Evolutionary conservation across 2,113 vertebrate species (phyloP).

Genomic region (Syrmaticus mikado): DNA sequence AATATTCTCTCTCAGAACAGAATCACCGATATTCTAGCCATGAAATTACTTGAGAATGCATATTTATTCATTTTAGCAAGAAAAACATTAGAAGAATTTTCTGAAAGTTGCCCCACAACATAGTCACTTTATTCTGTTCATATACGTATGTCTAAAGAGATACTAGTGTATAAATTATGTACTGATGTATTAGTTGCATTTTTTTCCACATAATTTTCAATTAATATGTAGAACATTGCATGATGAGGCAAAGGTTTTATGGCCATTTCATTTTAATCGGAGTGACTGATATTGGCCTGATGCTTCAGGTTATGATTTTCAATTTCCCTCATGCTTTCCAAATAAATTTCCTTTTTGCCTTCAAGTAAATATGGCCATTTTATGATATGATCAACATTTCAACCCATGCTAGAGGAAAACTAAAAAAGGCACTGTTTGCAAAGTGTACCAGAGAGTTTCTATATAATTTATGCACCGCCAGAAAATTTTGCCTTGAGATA

Average conservation of each 20-base stretch:
- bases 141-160: background rate
- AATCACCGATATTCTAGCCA: background rate
- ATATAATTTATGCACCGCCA: background rate
- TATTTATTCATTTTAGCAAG: slow-evolving; percentile 27
- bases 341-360: background rate
- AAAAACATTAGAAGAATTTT: background rate
- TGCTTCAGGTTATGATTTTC: background rate
- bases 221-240: background rate
- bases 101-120: background rate
- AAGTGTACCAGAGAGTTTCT: background rate
- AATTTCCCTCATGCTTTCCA: background rate
- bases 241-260: background rate
- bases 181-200: background rate
- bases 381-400: background rate
- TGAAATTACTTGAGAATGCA: background rate
- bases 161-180: background rate
- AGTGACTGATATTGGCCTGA: background rate
- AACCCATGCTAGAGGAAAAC: background rate
- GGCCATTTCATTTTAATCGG: background rate
- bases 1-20: background rate
- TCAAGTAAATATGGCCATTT: background rate
- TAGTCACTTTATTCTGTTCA: background rate
- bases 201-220: background rate
- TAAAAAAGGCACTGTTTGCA: background rate
- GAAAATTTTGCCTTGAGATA: background rate